Evolutionary conservation across 2,797 vertebrate species (phyloP), one percentile per base, ranked within the genome.

Genomic region (Pipistrellus pipistrellus): DNA sequence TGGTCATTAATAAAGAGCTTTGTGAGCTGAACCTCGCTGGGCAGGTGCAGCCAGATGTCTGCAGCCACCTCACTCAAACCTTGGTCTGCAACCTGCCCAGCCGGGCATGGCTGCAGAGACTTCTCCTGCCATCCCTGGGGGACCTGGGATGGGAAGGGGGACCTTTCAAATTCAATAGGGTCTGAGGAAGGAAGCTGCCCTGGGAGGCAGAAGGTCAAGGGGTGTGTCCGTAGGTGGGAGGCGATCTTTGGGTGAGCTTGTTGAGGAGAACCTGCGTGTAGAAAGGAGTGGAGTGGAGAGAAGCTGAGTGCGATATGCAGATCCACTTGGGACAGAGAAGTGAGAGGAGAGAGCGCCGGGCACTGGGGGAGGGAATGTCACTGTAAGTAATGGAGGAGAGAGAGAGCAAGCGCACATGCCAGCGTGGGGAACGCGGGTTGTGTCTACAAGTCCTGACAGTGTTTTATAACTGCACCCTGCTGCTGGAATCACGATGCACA

Each of bases 401-500:
- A 62, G 80, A 91, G 23, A 46, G 11, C 0, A 10, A 46, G 25
- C 6, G 32, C 44, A 2, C 1, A 0, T 4, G 27, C 66, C 59
- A 38, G 48, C 59, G 1, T 53, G 53, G 46, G 77, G 77, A 53
- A 71, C 7, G 13, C 1, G 6, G 25, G 32, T 3, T 75, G 27
- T 76, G 73, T 18, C 69, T 51, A 11, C 66, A 59, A 55, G 76
- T 72, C 89, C 78, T 3, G 55, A 80, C 73, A 8, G 7, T 85
- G 35, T 92, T 91, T 88, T 48, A 25, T 53, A 81, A 51, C 68
- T 41, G 21, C 18, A 32, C 62, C 38, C 94, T 51, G 75, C 81
- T 2, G 68, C 62, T 51, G 53, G 91, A 82, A 80, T 71, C 6
- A 2, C 3, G 25, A n/a, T 8, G 55, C 85, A 59, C n/a, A 25